Percentiles rank a stretch among this genome's conserved stretches.
These are phyloP conservation scores for Ataeniobius toweri DNA, from an alignment of 2,797 vertebrate genomes.

Conservation along the genomic window DNA sequence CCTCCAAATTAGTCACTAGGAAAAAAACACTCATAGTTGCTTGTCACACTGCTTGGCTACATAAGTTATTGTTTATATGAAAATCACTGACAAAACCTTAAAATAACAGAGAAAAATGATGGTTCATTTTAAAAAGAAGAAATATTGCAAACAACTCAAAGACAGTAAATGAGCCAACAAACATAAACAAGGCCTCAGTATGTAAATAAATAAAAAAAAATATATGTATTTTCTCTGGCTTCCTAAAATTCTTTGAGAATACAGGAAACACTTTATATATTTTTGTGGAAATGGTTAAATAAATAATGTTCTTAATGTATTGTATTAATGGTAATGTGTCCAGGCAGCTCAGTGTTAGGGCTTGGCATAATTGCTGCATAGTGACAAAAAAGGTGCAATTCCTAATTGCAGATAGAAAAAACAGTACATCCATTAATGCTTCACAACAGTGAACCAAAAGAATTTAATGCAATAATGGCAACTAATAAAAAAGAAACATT, in stretches of 20 bases:
- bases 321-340: neutral
- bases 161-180: too few relatives aligned
- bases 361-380: neutral
- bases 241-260: neutral
- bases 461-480: constrained; percentile 26
- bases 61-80: neutral
- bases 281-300: neutral
- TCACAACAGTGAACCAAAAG: constrained; percentile 20
- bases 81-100: too few relatives aligned
- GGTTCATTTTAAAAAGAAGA: neutral
- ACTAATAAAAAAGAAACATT: constrained; percentile 10
- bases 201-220: neutral
- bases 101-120: neutral
- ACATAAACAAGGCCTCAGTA: neutral
- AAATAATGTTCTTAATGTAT: neutral
- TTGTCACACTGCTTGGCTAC: neutral
- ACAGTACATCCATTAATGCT: neutral
- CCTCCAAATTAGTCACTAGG: neutral
- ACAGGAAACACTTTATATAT: neutral
- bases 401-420: neutral
- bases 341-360: neutral
- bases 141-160: neutral
- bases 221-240: neutral
- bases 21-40: neutral
- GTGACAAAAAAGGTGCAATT: neutral